Base-by-base conservation (phyloP, 2,797 vertebrate species). In the Esox lucius region DNA sequence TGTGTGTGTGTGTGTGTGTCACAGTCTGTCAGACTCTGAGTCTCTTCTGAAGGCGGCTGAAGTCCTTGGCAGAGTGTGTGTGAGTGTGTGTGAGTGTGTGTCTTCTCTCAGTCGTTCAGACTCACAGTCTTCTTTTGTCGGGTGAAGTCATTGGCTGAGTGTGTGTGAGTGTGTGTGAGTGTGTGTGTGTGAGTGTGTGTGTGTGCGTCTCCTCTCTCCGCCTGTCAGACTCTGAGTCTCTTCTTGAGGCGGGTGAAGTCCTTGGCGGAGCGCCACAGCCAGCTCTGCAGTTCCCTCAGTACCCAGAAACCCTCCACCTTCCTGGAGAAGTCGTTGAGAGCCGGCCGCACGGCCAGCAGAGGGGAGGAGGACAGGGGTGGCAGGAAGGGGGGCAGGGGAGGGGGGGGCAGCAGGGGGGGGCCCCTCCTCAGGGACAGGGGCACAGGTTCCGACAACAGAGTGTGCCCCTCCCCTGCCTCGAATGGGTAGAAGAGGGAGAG, bases 291-390 rank as follows among this genome's bases (percentile, higher is more conserved):
- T 90, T 99, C 97, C 80, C 97, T 93, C 81, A 98, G 91, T 88
- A 99, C 92, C 97, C 97, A 99, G 88, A 98, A 99, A 39, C 97
- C 96, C 42, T 97, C 97, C 92, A 98, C 97, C 90, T 99, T 99
- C 83, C 96, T 90, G 42, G 98, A 93, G 78, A 99, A 98, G 87
- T 98, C 96, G 3, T 95, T 98, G 73, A 95, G 94, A 1, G 89
- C 85, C n/a, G 93, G 91, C 1, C 87, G 85, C 71, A 82, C 85
- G 0, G 74, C 92, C 71, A 78, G 82, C 33, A 74, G 89, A 0
- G 90, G 83, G 0, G 89, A 81, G 7, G 71, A 68, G 64, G 70
- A 67, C 39, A 76, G 51, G 7, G 78, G 22, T 69, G 78, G 15
- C 22, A 62, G 72, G 79, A 74, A 26, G 83, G 59, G 22, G 88